These are phyloP conservation scores for Tyto alba DNA, from an alignment of 2,113 vertebrate genomes.

Conservation along the genomic window DNA sequence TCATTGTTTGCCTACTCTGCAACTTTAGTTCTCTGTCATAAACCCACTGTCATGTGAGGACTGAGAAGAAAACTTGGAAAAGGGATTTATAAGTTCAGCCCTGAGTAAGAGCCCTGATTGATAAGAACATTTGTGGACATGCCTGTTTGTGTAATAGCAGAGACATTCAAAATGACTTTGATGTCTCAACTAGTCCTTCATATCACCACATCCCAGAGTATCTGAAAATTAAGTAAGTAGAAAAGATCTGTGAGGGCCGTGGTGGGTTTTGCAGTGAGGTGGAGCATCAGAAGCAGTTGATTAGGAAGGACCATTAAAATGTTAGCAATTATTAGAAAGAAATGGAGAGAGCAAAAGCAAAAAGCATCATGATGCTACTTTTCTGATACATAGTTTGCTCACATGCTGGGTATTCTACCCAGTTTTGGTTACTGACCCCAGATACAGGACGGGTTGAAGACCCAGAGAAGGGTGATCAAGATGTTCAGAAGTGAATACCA, in stretches of 20 bases:
- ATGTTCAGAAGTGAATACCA: background rate
- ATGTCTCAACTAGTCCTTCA: background rate
- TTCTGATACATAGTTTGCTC: background rate
- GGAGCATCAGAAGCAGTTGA: background rate
- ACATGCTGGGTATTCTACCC: background rate
- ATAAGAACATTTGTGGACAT: background rate
- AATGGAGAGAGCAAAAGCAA: background rate
- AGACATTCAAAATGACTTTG: background rate
- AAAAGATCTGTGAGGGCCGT: background rate
- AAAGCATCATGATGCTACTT: background rate
- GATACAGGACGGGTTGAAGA: background rate
- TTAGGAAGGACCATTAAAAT: background rate
- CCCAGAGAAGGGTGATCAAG: background rate
- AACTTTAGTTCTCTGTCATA: background rate
- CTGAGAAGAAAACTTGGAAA: background rate
- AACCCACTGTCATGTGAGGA: background rate
- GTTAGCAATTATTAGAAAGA: background rate
- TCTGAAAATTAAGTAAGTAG: background rate
- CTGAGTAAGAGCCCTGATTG: background rate
- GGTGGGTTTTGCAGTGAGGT: background rate
- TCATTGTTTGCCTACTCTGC: background rate
- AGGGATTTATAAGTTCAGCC: background rate
- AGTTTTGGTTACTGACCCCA: background rate
- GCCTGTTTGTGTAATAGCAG: background rate
- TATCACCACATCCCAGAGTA: background rate